phyloP scores from a whole-genome alignment of 1,140 invertebrate species.

The Drosophila bocki region DNA sequence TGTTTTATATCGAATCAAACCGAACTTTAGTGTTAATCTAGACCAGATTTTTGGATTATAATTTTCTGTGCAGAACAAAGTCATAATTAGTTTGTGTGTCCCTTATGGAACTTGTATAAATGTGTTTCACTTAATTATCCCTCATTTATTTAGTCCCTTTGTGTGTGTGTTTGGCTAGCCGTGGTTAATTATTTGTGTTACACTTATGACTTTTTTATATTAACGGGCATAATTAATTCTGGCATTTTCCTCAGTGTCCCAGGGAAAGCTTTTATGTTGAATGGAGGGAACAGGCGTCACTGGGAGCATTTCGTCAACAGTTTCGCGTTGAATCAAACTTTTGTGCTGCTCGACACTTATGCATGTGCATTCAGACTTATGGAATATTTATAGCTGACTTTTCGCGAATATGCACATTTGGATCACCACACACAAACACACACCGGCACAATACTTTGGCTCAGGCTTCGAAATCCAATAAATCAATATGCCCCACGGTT shows the following conservation, averaged over 20 bases:
- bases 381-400: conserved; percentile 26
- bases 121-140: conserved; percentile 5
- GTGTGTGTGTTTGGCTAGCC: not conserved
- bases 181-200: conserved; percentile 8
- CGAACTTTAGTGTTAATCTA: not conserved
- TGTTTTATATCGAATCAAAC: not conserved
- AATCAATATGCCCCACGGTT: conserved; percentile 50
- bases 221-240: conserved; percentile 8
- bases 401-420: conserved; percentile 14
- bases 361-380: conserved; percentile 11
- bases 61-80: too few relatives aligned
- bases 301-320: conserved; percentile 5
- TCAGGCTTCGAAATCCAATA: conserved; percentile 44
- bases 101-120: not conserved
- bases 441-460: conserved; percentile 8
- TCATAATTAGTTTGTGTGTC: not conserved
- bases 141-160: conserved; percentile 4
- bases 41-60: not conserved
- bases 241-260: conserved; percentile 8
- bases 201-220: conserved; percentile 4
- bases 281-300: not conserved
- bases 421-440: conserved; percentile 21
- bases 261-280: conserved; percentile 6
- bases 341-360: conserved; percentile 9
- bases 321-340: conserved; percentile 3